Evolutionary conservation across 2,797 vertebrate genomes (phyloP), one percentile per base, ranked within the genome.

Genomic region (Peromyscus melanophrys): DNA sequence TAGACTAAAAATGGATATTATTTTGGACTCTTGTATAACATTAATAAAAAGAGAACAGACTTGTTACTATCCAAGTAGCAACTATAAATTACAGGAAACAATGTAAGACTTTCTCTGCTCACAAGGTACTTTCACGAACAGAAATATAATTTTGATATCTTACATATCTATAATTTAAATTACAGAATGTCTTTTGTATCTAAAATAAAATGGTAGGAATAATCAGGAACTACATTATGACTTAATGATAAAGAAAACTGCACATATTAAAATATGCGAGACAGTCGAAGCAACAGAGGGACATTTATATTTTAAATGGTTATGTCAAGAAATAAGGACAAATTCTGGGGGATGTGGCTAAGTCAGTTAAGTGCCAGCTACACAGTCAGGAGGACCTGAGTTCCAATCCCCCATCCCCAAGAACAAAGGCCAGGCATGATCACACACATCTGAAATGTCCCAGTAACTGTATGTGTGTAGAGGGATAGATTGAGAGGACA

Each of bases 221-320:
- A 90, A 81, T 92, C 59, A 81, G 43, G 19, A 91, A 94, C 37
- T 75, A 77, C n/a, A 94, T 92, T 92, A 83, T 40, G 88, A 89
- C 11, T 17, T 95, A 40, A 63, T 76, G 10, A 84, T 34, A 69
- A 69, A 55, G 23, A 57, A 76, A 78, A 16, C 90, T 9, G 2
- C 1, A 40, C 73, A 17, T 82, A n/a, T 67, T 95, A 90, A 69
- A 86, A 87, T 59, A 67, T 49, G 6, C 67, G 52, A 29, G 69
- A 81, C 27, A 52, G 31, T 17, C 13, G 1, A 90, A 81, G 5
- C 27, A 31, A 23, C 8, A 76, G 49, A 43, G 49, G n/a, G 67
- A 85, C 76, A 67, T 81, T 46, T 78, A 57, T 46, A 92, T 31
- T 90, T 96, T 95, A 67, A 94, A 83, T 78, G 21, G 59, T 2